Conservation (phyloP, 2,113 vertebrate genomes). For the Sciurus niger region DNA sequence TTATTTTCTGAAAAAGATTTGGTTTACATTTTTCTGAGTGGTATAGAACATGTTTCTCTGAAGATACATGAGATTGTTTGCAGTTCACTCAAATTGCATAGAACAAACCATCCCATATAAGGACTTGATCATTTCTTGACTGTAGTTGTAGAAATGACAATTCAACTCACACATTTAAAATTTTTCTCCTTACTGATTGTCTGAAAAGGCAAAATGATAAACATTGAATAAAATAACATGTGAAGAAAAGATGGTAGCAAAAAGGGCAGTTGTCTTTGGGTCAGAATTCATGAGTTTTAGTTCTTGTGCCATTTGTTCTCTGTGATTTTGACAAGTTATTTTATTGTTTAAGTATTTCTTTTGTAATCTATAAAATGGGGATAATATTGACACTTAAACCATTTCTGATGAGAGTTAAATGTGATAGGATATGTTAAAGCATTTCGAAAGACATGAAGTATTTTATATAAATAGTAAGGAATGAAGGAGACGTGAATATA, state of each 20-base stretch:
- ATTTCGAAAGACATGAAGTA: background rate
- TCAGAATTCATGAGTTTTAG: background rate
- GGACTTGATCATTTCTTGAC: background rate
- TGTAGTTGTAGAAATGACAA: background rate
- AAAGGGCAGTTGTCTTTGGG: background rate
- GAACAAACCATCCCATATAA: background rate
- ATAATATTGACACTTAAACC: background rate
- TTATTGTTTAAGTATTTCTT: background rate
- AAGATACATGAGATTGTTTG: background rate
- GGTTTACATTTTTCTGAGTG: constrained; percentile 22
- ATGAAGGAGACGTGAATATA: background rate
- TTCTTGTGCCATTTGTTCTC: background rate
- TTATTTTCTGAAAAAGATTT: constrained; percentile 28
- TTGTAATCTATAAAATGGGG: constrained; percentile 25
- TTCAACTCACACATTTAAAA: background rate
- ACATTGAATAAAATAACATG: background rate
- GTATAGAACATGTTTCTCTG: background rate
- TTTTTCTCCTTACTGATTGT: constrained; percentile 2
- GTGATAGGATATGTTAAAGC: background rate
- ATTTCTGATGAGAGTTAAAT: background rate
- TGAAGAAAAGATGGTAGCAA: background rate
- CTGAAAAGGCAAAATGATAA: background rate
- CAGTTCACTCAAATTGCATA: background rate
- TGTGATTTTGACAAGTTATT: constrained; percentile 36
- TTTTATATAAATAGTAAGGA: background rate